A percentile compares a stretch with the other conserved stretches of the same genome.
Evolutionary conservation across 2,888 invertebrate species (phyloP).

Genomic region (Danaus chrysippus): DNA sequence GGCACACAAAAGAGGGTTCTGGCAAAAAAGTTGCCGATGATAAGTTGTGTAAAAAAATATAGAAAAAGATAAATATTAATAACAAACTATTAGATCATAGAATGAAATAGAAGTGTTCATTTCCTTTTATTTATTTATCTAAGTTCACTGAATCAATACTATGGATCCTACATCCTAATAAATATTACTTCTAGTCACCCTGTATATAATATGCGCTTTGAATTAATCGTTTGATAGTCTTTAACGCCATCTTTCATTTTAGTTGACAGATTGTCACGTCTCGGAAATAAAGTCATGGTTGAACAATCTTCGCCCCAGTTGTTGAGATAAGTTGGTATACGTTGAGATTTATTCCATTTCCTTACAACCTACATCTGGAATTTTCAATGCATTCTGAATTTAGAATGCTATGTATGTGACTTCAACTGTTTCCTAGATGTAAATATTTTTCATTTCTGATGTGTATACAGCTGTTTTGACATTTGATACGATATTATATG

Average conservation of each 20-base stretch:
- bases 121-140: too few species aligned
- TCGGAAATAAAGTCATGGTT: conserved; percentile 18
- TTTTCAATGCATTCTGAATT: conserved; percentile 11
- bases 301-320: conserved; percentile 15
- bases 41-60: too few species aligned
- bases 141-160: too few species aligned
- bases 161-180: too few species aligned
- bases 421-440: not conserved
- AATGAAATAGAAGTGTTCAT: too few species aligned
- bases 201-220: not conserved
- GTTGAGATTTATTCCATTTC: conserved; percentile 21
- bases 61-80: too few species aligned
- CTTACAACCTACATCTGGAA: conserved; percentile 24
- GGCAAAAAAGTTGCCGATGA: too few species aligned
- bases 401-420: not conserved
- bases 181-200: not conserved
- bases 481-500: too few species aligned
- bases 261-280: conserved; percentile 17
- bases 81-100: too few species aligned
- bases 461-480: too few species aligned
- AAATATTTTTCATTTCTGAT: too few species aligned
- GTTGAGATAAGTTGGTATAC: conserved; percentile 19
- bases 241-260: conserved; percentile 6
- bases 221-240: not conserved
- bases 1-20: too few species aligned